Conservation (phyloP, 2,797 vertebrate genomes). For the Alauda arvensis region DNA sequence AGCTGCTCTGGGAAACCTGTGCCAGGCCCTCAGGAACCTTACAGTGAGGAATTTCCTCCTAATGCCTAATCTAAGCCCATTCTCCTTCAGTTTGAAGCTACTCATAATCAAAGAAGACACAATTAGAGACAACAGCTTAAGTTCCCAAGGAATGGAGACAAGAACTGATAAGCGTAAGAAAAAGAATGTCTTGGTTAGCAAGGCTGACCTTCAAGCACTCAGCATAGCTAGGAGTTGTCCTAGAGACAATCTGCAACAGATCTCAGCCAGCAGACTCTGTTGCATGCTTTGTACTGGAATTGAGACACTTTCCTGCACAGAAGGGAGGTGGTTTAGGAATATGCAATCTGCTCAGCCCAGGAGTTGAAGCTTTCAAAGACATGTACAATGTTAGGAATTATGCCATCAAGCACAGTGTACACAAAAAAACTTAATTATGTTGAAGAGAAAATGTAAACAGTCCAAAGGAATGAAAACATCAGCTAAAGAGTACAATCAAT, state of each 20-base stretch:
- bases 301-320: background rate
- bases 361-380: background rate
- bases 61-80: background rate
- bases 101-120: background rate
- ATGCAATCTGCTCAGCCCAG: background rate
- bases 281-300: background rate
- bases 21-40: background rate
- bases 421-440: background rate
- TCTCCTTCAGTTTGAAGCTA: background rate
- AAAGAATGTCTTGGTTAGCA: background rate
- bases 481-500: background rate
- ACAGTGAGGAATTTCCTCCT: background rate
- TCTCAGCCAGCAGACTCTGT: background rate
- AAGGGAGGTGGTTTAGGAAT: background rate
- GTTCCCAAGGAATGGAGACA: background rate
- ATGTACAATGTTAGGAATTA: background rate
- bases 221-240: background rate
- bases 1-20: background rate
- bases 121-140: background rate
- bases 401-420: background rate
- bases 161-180: background rate
- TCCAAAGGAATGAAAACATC: conserved; percentile 1
- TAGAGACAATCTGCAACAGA: background rate
- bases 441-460: background rate
- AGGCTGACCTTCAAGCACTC: background rate